Evolutionary conservation across 2,113 vertebrate species (phyloP), one percentile per base, ranked within the genome.

Genomic region (Gyps fulvus): DNA sequence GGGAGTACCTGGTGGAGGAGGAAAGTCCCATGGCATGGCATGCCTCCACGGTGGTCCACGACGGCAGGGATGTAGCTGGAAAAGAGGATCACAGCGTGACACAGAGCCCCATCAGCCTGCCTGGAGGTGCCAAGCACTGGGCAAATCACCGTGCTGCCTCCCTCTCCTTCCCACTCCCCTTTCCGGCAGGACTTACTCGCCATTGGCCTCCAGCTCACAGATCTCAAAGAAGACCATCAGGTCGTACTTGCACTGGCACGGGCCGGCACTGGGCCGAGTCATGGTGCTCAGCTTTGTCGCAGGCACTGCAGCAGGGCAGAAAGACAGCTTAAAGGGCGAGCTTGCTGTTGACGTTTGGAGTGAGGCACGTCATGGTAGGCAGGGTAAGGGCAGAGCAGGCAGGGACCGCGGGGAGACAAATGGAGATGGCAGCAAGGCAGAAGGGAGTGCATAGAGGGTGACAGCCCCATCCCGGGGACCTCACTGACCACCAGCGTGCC

Each of bases 191-290:
- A 99, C 99, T 99, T 90, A 99, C 99, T 99, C 99, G 96, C 99
- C 99, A 0, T 99, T 99, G 87, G 99, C 99, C 91, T 99, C 99
- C 96, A 99, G 99, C 96, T 99, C 99, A 14, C 99, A 99, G 98
- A 99, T 99, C 98, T 99, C 99, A 8, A 99, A 99, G 98, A 99
- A 99, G 31, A 99, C 99, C 98, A 99, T 99, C 91, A 99, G 98
- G 95, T 99, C 99, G 0, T 99, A 99, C 96, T 99, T 99, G 98
- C 99, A 99, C 97, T 99, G 99, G 97, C 99, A 99, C 3, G 99
- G 99, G 45, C 99, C 99, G 0, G 98, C 97, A 19, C 98, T 99
- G 40, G 99, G 99, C 22, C 99, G 98, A 1, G 98, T 98, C 98
- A 99, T 97, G 4, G 99, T 98, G 78, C 98, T 99, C 95, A 99